Evolutionary conservation across 2,113 vertebrate genomes (phyloP).

Genomic region (Ictidomys tridecemlineatus): DNA sequence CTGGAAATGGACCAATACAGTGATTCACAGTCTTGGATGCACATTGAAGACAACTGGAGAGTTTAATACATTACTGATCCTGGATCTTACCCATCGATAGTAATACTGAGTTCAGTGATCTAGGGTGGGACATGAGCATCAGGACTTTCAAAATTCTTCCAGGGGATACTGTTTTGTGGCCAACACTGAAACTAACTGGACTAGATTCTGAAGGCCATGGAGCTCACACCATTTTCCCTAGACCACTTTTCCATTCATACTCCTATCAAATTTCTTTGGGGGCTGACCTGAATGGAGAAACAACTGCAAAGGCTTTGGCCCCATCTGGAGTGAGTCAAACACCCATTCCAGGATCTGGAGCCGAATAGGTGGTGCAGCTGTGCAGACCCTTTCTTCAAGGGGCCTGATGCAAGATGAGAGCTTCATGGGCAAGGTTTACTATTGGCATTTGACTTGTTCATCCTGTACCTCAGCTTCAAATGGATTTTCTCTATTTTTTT

Average conservation of each 20-base stretch:
- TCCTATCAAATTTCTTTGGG: background rate
- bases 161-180: background rate
- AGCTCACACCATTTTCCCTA: background rate
- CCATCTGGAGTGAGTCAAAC: background rate
- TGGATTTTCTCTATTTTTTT: background rate
- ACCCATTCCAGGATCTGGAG: too few species aligned
- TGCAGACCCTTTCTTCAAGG: background rate
- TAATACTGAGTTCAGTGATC: too few species aligned
- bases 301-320: background rate
- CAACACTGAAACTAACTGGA: background rate
- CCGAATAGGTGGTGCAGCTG: too few species aligned
- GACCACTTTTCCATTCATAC: background rate
- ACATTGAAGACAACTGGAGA: background rate
- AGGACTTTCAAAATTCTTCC: background rate
- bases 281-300: background rate
- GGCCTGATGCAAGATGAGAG: accelerated
- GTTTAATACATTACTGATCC: background rate
- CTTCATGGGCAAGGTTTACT: background rate
- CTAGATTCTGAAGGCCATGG: background rate
- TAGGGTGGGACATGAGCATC: too few species aligned
- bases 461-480: background rate
- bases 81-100: background rate
- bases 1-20: background rate
- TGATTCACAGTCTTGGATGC: background rate
- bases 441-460: background rate